A percentile compares a stretch with the other conserved stretches of the same genome.
Conservation (phyloP, 2,888 invertebrate species). For the Drosophila picticornis region DNA sequence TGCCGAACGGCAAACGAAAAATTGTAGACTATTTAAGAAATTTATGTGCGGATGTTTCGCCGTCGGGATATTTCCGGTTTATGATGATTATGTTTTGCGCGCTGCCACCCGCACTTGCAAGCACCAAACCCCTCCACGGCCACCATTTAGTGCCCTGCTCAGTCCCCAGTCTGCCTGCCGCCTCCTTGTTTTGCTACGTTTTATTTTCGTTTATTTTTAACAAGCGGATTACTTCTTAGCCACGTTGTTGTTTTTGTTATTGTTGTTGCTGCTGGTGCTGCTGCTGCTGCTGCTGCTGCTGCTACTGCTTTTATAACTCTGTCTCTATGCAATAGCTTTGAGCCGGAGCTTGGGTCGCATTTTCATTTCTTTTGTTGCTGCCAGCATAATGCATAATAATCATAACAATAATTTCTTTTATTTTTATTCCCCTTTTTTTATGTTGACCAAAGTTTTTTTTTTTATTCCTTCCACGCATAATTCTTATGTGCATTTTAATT, state of each 20-base stretch:
- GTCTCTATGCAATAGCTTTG: slow-evolving; percentile 61
- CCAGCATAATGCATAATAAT: slow-evolving; percentile 66
- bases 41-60: slow-evolving; percentile 82
- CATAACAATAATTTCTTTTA: slow-evolving; percentile 76
- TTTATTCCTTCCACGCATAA: slow-evolving; percentile 46
- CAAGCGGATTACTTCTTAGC: slow-evolving; percentile 73
- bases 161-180: slow-evolving; percentile 4
- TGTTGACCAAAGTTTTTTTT: slow-evolving; percentile 32
- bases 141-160: background rate
- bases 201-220: slow-evolving; percentile 77
- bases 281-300: background rate
- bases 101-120: slow-evolving; percentile 32
- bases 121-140: background rate
- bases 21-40: slow-evolving; percentile 81
- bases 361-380: slow-evolving; percentile 63
- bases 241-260: slow-evolving; percentile 39
- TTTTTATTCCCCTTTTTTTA: slow-evolving; percentile 64
- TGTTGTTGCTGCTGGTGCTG: slow-evolving; percentile 24
- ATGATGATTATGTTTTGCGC: slow-evolving; percentile 81
- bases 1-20: slow-evolving; percentile 72
- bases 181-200: slow-evolving; percentile 43
- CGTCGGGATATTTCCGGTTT: slow-evolving; percentile 82
- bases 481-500: slow-evolving; percentile 69
- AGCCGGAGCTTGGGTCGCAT: slow-evolving; percentile 52
- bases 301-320: slow-evolving; percentile 48